phyloP scores from a whole-genome alignment of 2,888 invertebrate species.

The Hypena proboscidalis region DNA sequence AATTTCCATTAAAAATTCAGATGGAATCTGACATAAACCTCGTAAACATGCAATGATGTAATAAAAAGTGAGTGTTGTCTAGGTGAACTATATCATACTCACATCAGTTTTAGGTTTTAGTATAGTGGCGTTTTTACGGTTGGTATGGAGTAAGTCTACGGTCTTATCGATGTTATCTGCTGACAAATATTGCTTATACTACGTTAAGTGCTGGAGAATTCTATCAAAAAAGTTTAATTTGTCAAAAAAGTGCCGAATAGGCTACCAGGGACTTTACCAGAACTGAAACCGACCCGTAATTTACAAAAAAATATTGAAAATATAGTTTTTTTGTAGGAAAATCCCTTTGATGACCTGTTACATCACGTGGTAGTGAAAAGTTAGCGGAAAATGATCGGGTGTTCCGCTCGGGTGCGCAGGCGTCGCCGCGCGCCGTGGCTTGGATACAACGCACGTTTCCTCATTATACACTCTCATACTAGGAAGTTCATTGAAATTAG shows the following conservation, averaged over 20 bases:
- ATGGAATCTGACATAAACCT: neutral
- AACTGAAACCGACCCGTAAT: too few species aligned
- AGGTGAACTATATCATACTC: constrained; percentile 13
- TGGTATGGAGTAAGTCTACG: too few species aligned
- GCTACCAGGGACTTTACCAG: too few species aligned
- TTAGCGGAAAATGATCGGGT: constrained; percentile 37
- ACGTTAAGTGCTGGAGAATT: too few species aligned
- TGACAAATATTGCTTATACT: too few species aligned
- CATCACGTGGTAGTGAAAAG: constrained; percentile 37
- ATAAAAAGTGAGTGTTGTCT: neutral
- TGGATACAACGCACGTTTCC: constrained; percentile 54
- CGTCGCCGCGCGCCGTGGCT: constrained; percentile 33
- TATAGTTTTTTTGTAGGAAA: too few species aligned
- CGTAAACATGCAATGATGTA: neutral
- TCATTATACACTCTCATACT: constrained; percentile 51
- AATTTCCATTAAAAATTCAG: constrained; percentile 4
- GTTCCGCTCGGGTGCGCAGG: constrained; percentile 54
- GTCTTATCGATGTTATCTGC: too few species aligned
- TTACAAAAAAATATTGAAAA: too few species aligned
- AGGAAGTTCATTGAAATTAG: constrained; percentile 44
- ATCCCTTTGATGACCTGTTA: constrained; percentile 33
- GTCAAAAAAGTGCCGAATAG: too few species aligned
- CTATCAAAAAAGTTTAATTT: too few species aligned
- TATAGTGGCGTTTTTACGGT: too few species aligned
- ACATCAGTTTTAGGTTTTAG: too few species aligned